Evolutionary conservation across 2,797 vertebrate species (phyloP).

Genomic region (Chromobotia macracanthus): DNA sequence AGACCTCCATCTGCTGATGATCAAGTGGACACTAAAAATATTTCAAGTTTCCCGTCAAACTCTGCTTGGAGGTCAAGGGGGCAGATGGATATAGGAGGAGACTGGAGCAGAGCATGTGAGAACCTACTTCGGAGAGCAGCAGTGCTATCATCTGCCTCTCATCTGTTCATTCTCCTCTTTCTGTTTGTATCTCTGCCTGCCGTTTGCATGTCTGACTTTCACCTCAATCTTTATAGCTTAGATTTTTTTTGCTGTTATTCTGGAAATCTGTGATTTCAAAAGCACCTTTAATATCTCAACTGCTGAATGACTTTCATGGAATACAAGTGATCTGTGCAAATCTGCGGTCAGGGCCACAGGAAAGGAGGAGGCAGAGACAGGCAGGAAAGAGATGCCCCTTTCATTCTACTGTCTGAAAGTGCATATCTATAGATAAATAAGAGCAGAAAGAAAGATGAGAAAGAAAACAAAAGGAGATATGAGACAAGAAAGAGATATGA

Average conservation of each 20-base stretch:
- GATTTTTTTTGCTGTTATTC: neutral
- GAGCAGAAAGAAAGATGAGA: neutral
- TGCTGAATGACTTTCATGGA: neutral
- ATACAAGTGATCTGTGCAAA: neutral
- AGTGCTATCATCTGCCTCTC: slow-evolving; percentile 42
- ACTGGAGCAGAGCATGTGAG: slow-evolving; percentile 44
- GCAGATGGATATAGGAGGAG: slow-evolving; percentile 35
- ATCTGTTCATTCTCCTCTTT: slow-evolving; percentile 29
- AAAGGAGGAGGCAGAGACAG: neutral
- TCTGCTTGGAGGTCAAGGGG: slow-evolving; percentile 42
- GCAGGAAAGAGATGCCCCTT: neutral
- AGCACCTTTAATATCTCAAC: neutral
- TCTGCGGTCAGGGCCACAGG: neutral
- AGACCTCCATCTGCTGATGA: slow-evolving; percentile 27
- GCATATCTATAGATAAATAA: slow-evolving; percentile 17
- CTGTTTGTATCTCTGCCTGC: neutral
- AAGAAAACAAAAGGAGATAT: neutral
- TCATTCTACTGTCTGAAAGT: neutral
- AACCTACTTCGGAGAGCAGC: slow-evolving; percentile 38
- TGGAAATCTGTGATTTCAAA: neutral
- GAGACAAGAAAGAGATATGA: neutral
- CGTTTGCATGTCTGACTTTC: neutral
- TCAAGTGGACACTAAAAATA: slow-evolving; percentile 53
- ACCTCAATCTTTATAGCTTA: neutral
- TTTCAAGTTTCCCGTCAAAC: slow-evolving; percentile 32